Evolutionary conservation across 92 coral and sea anemone species (phyloP).

Genomic region (Scolanthus callimorphus): DNA sequence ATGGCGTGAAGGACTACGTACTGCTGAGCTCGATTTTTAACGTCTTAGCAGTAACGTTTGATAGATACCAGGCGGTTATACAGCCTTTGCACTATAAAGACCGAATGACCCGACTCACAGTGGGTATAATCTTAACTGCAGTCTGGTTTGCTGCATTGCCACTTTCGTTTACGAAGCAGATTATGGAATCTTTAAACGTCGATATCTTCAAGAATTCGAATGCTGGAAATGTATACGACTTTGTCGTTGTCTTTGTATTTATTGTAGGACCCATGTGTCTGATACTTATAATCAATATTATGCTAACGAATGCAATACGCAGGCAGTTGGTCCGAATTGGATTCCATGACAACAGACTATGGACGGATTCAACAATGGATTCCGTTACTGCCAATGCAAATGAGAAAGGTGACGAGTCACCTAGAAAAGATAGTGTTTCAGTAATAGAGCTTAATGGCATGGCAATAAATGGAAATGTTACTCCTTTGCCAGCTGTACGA

Average conservation of each 20-base stretch:
- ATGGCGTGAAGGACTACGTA: conserved; percentile 59
- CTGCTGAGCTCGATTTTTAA: conserved; percentile 42
- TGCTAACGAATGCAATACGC: conserved; percentile 52
- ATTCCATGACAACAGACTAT: conserved; percentile 1
- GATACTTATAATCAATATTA: conserved; percentile 23
- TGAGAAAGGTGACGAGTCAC: too few relatives aligned
- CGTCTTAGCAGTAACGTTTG: conserved; percentile 57
- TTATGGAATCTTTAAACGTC: conserved; percentile 9
- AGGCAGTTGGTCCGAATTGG: conserved; percentile 15
- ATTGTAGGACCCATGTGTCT: conserved; percentile 49
- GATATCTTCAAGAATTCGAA: neutral
- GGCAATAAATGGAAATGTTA: too few relatives aligned
- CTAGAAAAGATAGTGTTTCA: too few relatives aligned
- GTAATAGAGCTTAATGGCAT: too few relatives aligned
- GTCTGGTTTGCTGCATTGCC: conserved; percentile 59
- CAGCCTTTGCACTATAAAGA: conserved; percentile 51
- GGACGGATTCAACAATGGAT: neutral
- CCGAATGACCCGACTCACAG: conserved; percentile 30
- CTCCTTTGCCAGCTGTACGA: too few relatives aligned
- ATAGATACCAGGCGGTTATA: conserved; percentile 54
- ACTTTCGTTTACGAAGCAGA: conserved; percentile 46
- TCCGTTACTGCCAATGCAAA: too few relatives aligned
- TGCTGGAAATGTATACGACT: conserved; percentile 33
- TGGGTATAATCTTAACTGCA: conserved; percentile 11
- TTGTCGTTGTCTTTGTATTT: conserved; percentile 31